phyloP scores from a whole-genome alignment of 2,797 vertebrate genomes.

The Paramormyrops hopkinsi region DNA sequence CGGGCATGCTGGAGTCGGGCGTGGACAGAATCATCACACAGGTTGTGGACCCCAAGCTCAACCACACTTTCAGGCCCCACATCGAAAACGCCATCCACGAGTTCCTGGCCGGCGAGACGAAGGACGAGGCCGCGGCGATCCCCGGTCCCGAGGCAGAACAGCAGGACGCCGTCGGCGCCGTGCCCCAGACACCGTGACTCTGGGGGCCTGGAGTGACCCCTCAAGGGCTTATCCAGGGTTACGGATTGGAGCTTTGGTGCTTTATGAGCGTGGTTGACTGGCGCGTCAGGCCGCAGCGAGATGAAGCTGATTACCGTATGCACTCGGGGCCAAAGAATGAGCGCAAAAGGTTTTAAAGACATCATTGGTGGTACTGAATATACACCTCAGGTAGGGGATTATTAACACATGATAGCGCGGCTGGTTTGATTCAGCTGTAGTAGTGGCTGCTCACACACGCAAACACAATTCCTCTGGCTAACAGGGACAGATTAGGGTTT shows the following conservation, averaged over 20 bases:
- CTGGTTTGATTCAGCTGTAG: neutral
- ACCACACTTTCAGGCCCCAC: conserved; percentile 94
- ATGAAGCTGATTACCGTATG: neutral
- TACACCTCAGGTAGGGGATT: neutral
- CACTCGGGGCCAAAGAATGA: neutral
- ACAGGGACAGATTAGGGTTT: neutral
- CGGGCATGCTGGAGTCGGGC: conserved; percentile 95
- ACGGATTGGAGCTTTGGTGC: neutral
- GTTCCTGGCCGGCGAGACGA: conserved; percentile 81
- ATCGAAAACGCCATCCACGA: conserved; percentile 96
- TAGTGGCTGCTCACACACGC: neutral
- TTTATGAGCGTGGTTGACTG: neutral
- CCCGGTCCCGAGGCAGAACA: conserved; percentile 66
- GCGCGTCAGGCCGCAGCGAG: neutral
- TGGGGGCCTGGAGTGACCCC: conserved; percentile 16
- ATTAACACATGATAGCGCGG: neutral
- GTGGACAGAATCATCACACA: conserved; percentile 98
- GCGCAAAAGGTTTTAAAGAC: neutral
- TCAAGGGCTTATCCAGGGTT: neutral
- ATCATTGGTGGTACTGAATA: neutral
- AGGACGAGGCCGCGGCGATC: conserved; percentile 65
- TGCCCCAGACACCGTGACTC: conserved; percentile 81
- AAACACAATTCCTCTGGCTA: neutral
- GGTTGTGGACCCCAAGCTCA: conserved; percentile 95
- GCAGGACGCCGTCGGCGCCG: conserved; percentile 64